Evolutionary conservation across 1,140 invertebrate genomes (phyloP), one percentile per base, ranked within the genome.

Genomic region (Pectinophora gossypiella): DNA sequence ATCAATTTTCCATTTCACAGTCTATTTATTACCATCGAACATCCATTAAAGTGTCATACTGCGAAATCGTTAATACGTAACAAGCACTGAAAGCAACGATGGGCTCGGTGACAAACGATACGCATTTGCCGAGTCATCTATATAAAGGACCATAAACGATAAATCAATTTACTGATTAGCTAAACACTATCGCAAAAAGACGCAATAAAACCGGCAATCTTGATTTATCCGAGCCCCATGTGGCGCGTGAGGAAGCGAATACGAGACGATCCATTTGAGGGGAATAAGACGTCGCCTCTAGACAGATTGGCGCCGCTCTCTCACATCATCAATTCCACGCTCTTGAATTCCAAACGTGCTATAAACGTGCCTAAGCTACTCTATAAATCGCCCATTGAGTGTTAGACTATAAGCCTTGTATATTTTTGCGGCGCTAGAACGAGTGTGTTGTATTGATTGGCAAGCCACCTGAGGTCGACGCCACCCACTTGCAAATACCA

Each of bases 391-490:
- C n/a, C 27, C n/a, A n/a, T n/a, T n/a, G n/a, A n/a, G n/a, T n/a
- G n/a, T n/a, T n/a, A 27, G 12, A 38, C 6, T n/a, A 38, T 38
- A 38, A 38, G n/a, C 5, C 6, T 38, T 38, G 35, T 38, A 38
- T 15, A 40, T 40, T 40, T 40, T 40, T 40, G 36, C 36, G 36
- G n/a, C 36, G 36, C 7, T 53, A 21, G 51, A 43, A 35, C 54
- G 50, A 44, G 12, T 9, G 44, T 47, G 45, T n/a, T 9, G 48
- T 73, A 73, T 73, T 68, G 67, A 73, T 73, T 73, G 64, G 59
- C 55, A 56, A 54, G 22, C 32, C 16, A 54, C 36, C 18, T 55
- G 57, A 32, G 64, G 64, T 67, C 64, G 56, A 54, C 53, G 61
- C 32, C 63, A 63, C 57, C 54, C 57, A 49, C 59, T 62, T 64